Base-by-base conservation (phyloP, 2,888 invertebrate genomes). In the Protodeltote pygarga region DNA sequence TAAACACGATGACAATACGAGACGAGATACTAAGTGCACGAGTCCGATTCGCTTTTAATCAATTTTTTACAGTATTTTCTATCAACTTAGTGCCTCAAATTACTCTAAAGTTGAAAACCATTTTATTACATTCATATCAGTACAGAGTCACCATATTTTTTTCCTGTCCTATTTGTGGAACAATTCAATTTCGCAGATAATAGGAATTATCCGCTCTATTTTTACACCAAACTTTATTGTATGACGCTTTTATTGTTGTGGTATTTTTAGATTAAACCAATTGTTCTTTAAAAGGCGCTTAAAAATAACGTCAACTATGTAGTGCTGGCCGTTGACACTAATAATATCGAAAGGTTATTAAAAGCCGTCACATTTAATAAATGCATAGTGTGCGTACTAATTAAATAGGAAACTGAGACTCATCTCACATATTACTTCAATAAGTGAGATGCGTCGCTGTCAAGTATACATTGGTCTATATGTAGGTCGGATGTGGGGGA, bases 241-340 rank as follows among this genome's bases (percentile, higher is more conserved):
- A 34, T 23, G 32, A 15, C 24, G 5, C 46, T 39, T 58, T 49
- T 38, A 31, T 25, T 17, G 6, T 8, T 24, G 10, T 27, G 25
- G 40, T 64, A 39, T 50, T 46, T 50, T 53, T 40, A 50, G 46
- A 47, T 15, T 21, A 16, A 41, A 31, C 29, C 37, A 52, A 60
- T 64, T 60, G 52, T 53, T 21, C 37, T 29, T 28, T 47, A 47
- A 45, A 23, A 20, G 29, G 16, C 20, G 41, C 21, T 25, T 55
- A 48, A 50, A 65, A 60, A 64, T 60, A 64, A 48, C 45, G 53
- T 32, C 0, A 16, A 33, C 29, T 41, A 35, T 25, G 48, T 31
- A 34, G 31, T 41, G 42, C 11, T 42, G n/a, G 14, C 6, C 8
- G 9, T 25, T 41, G 20, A 2, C 13, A n/a, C 33, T 47, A 58